Evolutionary conservation across 2,888 invertebrate species (phyloP).

Genomic region (Colletes collaris): DNA sequence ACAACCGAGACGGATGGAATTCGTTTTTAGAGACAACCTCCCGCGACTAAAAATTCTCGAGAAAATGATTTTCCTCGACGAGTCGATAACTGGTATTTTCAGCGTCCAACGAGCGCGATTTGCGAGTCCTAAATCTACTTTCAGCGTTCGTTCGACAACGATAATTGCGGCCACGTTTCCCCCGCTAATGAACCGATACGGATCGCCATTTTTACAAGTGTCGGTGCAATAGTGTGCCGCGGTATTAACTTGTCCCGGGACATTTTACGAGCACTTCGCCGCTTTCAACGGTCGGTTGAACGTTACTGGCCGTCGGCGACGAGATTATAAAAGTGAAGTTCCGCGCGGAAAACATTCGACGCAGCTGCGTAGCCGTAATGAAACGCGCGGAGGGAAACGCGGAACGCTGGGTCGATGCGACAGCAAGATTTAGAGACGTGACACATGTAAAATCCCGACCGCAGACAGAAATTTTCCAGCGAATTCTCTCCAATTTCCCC

Average conservation of each 20-base stretch:
- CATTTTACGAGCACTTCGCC: constrained; percentile 48
- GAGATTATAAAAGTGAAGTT: constrained; percentile 27
- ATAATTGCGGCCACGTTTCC: too few relatives aligned
- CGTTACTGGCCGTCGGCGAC: constrained; percentile 1
- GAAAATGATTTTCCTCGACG: too few relatives aligned
- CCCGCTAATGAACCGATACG: background rate
- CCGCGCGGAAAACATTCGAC: constrained; percentile 27
- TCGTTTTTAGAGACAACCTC: too few relatives aligned
- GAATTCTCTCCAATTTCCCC: constrained; percentile 61
- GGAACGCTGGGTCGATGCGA: constrained; percentile 9
- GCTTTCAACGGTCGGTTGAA: constrained; percentile 43
- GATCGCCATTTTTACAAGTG: constrained; percentile 14
- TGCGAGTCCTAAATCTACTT: too few relatives aligned
- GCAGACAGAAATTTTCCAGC: constrained; percentile 59
- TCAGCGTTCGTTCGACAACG: too few relatives aligned
- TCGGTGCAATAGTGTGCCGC: constrained; percentile 10
- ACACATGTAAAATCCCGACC: constrained; percentile 56
- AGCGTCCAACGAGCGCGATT: too few relatives aligned
- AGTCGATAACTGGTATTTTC: too few relatives aligned
- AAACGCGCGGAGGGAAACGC: constrained; percentile 4
- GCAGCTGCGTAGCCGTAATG: constrained; percentile 27
- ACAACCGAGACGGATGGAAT: too few relatives aligned
- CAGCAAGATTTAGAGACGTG: constrained; percentile 44
- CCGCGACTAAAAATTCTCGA: too few relatives aligned
- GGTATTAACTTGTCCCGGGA: constrained; percentile 56